Evolutionary conservation across 2,113 vertebrate species (phyloP).

Genomic region (Ceyx cyanopectus): DNA sequence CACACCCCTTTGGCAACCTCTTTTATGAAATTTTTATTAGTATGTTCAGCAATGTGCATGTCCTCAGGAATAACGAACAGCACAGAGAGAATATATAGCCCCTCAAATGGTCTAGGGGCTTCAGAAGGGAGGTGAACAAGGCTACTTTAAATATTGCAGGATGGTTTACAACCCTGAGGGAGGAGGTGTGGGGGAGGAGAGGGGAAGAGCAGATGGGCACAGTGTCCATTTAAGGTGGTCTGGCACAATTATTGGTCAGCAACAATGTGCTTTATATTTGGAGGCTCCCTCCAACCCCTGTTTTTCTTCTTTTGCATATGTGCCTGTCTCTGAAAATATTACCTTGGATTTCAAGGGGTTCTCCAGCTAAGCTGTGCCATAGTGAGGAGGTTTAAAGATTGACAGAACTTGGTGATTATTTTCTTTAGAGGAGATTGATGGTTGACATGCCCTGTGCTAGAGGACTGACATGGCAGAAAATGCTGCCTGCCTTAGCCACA

Average conservation of each 20-base stretch:
- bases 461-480: not conserved
- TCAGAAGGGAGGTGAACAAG: slow-evolving; percentile 56
- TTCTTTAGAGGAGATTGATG: not conserved
- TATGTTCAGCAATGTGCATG: slow-evolving; percentile 67
- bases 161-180: slow-evolving; percentile 70
- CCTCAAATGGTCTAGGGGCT: slow-evolving; percentile 47
- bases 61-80: slow-evolving; percentile 73
- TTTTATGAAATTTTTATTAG: slow-evolving; percentile 77
- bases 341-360: not conserved
- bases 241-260: slow-evolving; percentile 61
- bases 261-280: slow-evolving; percentile 2
- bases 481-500: not conserved
- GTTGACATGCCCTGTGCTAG: not conserved
- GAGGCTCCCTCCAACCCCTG: not conserved
- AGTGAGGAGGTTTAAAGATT: not conserved
- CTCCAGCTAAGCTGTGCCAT: not conserved
- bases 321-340: not conserved
- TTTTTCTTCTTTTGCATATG: not conserved
- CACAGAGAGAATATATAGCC: slow-evolving; percentile 53
- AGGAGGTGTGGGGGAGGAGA: slow-evolving; percentile 57
- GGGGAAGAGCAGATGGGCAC: slow-evolving; percentile 69
- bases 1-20: slow-evolving; percentile 55
- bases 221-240: slow-evolving; percentile 73
- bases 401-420: not conserved
- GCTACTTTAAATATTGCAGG: slow-evolving; percentile 72